phyloP scores from a whole-genome alignment of 2,797 vertebrate species.

The Hippocampus kuda region DNA sequence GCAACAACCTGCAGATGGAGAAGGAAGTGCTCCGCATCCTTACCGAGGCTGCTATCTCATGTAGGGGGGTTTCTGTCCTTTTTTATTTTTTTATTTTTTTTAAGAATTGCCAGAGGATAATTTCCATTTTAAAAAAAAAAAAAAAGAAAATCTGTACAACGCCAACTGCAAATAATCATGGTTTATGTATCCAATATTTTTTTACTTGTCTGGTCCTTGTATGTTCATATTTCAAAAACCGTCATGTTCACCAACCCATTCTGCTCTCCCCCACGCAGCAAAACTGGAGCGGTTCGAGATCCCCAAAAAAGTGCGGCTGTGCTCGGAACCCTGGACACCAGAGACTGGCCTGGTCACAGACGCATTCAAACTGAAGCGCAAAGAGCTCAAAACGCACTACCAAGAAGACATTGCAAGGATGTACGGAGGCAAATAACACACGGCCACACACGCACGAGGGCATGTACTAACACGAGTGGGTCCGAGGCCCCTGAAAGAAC shows the following conservation, averaged over 20 bases:
- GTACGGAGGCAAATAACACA: slow-evolving; percentile 83
- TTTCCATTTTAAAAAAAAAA: too few species aligned
- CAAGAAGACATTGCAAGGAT: slow-evolving; percentile 93
- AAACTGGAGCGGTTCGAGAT: slow-evolving; percentile 95
- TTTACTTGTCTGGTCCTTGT: too few species aligned
- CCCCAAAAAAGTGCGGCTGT: slow-evolving; percentile 88
- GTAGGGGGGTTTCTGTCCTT: slow-evolving; percentile 45
- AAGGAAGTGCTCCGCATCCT: slow-evolving; percentile 82
- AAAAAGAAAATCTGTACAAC: too few species aligned
- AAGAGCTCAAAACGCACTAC: slow-evolving; percentile 89
- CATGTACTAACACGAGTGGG: slow-evolving; percentile 49
- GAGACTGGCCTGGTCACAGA: slow-evolving; percentile 96
- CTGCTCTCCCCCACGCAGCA: slow-evolving; percentile 50
- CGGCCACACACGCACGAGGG: slow-evolving; percentile 18
- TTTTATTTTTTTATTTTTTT: neutral
- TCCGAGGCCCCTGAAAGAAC: slow-evolving; percentile 24
- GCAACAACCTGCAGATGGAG: slow-evolving; percentile 81
- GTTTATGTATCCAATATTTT: too few species aligned
- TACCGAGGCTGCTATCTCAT: slow-evolving; percentile 79
- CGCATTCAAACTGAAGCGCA: slow-evolving; percentile 96
- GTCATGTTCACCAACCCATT: neutral
- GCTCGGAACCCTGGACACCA: slow-evolving; percentile 89
- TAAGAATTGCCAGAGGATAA: too few species aligned
- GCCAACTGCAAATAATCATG: too few species aligned
- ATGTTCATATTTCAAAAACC: neutral